These are phyloP conservation scores for Arrhamphus sclerolepis DNA, from an alignment of 2,797 vertebrate genomes.

Conservation along the genomic window DNA sequence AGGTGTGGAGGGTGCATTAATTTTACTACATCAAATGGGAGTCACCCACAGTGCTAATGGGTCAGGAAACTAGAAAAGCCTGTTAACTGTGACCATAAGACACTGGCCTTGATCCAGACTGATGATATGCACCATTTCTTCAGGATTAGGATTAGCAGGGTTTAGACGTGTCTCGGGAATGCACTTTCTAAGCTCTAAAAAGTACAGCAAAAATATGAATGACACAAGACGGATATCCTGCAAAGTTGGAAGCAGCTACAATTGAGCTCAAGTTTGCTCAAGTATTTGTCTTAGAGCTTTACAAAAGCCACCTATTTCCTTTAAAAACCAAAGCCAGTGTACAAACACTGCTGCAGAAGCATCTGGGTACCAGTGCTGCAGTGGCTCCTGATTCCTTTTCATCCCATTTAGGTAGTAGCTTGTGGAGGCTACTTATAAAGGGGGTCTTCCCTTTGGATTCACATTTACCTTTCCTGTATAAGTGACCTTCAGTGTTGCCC, in stretches of 20 bases:
- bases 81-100: constrained; percentile 34
- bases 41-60: constrained; percentile 31
- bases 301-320: too few species aligned
- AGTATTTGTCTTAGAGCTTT: too few species aligned
- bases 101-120: constrained; percentile 47
- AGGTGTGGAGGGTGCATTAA: too few species aligned
- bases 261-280: too few species aligned
- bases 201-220: constrained; percentile 8
- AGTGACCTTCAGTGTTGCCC: constrained; percentile 54
- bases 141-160: constrained; percentile 53
- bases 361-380: constrained; percentile 16
- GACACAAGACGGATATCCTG: background rate
- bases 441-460: constrained; percentile 22
- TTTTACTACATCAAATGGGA: constrained; percentile 19
- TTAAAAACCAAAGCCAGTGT: too few species aligned
- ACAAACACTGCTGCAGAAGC: constrained; percentile 15
- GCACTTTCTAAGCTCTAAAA: constrained; percentile 7
- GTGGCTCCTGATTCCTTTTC: constrained; percentile 17
- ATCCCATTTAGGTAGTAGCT: too few species aligned
- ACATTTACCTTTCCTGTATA: constrained; percentile 14
- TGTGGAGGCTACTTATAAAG: too few species aligned
- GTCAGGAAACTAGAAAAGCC: background rate
- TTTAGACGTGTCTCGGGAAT: constrained; percentile 51
- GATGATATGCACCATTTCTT: constrained; percentile 53
- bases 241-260: too few species aligned